These are phyloP conservation scores for Monoplex corrugatus DNA, from an alignment of 2,888 invertebrate genomes.

Conservation along the genomic window DNA sequence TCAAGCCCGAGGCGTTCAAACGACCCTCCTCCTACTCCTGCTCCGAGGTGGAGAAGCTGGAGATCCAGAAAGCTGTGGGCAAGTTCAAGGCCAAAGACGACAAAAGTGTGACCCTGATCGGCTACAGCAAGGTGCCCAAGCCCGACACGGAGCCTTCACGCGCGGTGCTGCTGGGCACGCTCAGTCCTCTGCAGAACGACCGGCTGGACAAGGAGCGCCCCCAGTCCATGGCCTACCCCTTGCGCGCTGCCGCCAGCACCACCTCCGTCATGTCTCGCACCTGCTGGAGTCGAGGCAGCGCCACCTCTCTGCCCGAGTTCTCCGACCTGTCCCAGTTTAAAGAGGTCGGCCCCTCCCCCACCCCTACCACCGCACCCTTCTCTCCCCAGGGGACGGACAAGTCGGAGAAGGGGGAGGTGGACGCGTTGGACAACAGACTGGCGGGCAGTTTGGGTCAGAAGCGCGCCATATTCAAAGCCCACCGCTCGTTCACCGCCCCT, in stretches of 20 bases:
- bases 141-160: conserved; percentile 58
- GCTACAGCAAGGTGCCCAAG: conserved; percentile 75
- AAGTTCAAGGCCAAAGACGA: conserved; percentile 59
- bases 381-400: not conserved
- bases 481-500: conserved; percentile 54
- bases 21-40: conserved; percentile 78
- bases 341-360: not conserved
- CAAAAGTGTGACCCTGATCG: conserved; percentile 72
- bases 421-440: not conserved
- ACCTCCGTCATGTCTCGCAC: conserved; percentile 69
- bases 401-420: not conserved
- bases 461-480: conserved; percentile 48
- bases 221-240: not conserved
- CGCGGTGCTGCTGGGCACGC: conserved; percentile 76
- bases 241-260: conserved; percentile 55
- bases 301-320: conserved; percentile 79
- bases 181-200: conserved; percentile 65
- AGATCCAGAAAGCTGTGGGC: conserved; percentile 56
- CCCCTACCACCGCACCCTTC: not conserved
- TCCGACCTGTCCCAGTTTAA: conserved; percentile 49
- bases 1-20: conserved; percentile 77
- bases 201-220: not conserved
- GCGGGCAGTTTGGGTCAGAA: conserved; percentile 10
- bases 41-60: conserved; percentile 66
- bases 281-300: conserved; percentile 74